Conservation (phyloP, 2,113 vertebrate species). For the Barbus barbus region DNA sequence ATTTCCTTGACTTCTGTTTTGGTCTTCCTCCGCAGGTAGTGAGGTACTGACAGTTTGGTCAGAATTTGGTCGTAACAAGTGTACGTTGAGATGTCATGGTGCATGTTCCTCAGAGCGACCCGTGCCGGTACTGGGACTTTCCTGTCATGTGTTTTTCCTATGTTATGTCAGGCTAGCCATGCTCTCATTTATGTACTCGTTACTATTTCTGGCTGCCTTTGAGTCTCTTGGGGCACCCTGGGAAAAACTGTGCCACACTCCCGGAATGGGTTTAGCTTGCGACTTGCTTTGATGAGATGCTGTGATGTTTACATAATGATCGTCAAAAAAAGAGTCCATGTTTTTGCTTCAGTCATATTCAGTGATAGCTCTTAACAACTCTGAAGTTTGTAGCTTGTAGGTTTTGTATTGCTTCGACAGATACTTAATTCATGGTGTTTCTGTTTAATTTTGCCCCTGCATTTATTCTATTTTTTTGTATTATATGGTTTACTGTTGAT, state of each 20-base stretch:
- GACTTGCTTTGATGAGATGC: slow-evolving; percentile 18
- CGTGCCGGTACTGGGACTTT: slow-evolving; percentile 55
- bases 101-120: slow-evolving; percentile 11
- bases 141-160: slow-evolving; percentile 62
- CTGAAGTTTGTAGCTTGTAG: no score
- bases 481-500: not conserved
- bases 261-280: slow-evolving; percentile 27
- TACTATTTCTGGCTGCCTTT: slow-evolving; percentile 71
- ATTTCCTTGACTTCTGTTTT: not conserved
- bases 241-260: slow-evolving; percentile 26
- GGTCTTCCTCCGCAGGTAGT: not conserved
- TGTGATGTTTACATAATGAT: not conserved
- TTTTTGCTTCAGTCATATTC: no score
- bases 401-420: not conserved
- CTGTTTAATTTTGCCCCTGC: not conserved
- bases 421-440: not conserved
- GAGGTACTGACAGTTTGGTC: not conserved
- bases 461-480: not conserved
- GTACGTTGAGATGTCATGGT: not conserved
- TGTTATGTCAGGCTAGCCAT: slow-evolving; percentile 65
- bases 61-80: not conserved
- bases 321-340: no score
- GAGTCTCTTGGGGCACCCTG: slow-evolving; percentile 51
- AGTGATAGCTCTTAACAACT: no score
- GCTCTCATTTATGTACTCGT: slow-evolving; percentile 54